A percentile compares a stretch with the other conserved stretches of the same genome.
phyloP scores from a whole-genome alignment of 2,888 invertebrate species.

The Alloplasta piceator region DNA sequence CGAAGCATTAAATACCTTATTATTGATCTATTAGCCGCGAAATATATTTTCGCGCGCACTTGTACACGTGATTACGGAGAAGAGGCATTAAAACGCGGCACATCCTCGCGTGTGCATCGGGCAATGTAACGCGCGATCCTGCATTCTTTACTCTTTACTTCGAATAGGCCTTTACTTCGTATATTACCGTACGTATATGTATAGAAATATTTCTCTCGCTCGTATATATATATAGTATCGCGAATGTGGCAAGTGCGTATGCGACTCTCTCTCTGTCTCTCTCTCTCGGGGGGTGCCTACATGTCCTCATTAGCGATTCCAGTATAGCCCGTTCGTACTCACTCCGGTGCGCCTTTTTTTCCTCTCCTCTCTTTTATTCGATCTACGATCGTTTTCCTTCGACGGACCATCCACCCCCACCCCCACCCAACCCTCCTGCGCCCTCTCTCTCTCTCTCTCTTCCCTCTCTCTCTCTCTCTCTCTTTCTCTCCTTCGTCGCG shows the following conservation, averaged over 20 bases:
- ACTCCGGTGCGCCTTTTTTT: slow-evolving; percentile 65
- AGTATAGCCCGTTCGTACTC: slow-evolving; percentile 80
- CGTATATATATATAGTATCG: slow-evolving; percentile 61
- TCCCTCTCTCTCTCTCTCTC: slow-evolving; percentile 20
- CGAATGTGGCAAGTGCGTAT: slow-evolving; percentile 67
- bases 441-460: slow-evolving; percentile 26
- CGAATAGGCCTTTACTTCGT: slow-evolving; percentile 25
- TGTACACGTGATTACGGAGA: slow-evolving; percentile 72
- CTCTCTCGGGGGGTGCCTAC: slow-evolving; percentile 78
- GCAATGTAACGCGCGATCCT: no score
- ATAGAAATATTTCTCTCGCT: slow-evolving; percentile 22
- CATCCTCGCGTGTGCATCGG: slow-evolving; percentile 42
- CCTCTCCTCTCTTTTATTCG: slow-evolving; percentile 36
- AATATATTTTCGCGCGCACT: slow-evolving; percentile 78
- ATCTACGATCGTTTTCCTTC: slow-evolving; percentile 56
- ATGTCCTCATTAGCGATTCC: slow-evolving; percentile 85
- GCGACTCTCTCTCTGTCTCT: slow-evolving; percentile 50
- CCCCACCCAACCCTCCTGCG: neutral
- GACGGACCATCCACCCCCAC: slow-evolving; percentile 32
- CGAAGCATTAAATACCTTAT: slow-evolving; percentile 82
- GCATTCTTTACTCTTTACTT: no score
- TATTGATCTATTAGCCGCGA: slow-evolving; percentile 82
- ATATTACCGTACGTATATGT: slow-evolving; percentile 10
- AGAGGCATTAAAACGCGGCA: neutral
- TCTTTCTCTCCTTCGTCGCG: slow-evolving; percentile 10